These are phyloP conservation scores for Phalacrocorax aristotelis DNA, from an alignment of 2,113 vertebrate species.

Conservation along the genomic window DNA sequence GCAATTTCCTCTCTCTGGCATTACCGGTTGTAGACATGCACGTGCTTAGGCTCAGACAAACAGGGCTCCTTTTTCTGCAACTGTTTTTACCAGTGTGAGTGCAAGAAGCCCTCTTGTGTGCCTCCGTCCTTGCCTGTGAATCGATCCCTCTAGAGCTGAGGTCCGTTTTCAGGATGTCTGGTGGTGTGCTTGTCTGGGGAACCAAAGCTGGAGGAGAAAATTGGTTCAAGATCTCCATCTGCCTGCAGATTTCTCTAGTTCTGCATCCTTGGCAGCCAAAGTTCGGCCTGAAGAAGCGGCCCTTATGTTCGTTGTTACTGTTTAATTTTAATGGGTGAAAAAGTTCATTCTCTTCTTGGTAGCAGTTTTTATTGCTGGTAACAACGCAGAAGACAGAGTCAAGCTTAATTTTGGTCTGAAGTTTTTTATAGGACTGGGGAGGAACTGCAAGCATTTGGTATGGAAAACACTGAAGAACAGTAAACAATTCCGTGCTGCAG, in stretches of 20 bases:
- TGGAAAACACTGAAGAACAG: not conserved
- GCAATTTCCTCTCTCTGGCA: not conserved
- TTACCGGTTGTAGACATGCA: not conserved
- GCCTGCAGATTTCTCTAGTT: not conserved
- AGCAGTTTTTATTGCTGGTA: not conserved
- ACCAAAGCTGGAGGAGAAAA: not conserved
- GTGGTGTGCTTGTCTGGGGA: not conserved
- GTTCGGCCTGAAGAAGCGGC: not conserved
- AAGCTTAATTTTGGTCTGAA: not conserved
- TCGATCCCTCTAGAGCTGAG: fast-evolving
- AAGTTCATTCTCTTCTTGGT: not conserved
- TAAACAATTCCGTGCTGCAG: not conserved
- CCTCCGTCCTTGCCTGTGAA: not conserved
- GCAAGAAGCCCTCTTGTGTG: not conserved
- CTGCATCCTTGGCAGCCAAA: not conserved
- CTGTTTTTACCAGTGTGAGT: not conserved
- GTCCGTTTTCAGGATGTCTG: not conserved
- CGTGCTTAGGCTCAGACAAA: not conserved
- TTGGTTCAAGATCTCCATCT: not conserved
- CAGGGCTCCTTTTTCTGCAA: not conserved
- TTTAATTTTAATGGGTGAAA: not conserved
- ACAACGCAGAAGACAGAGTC: not conserved
- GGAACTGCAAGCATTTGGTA: not conserved
- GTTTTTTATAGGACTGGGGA: not conserved
- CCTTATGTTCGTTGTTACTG: not conserved